A percentile compares a stretch with the other conserved stretches of the same genome.
Conservation (phyloP, 2,113 vertebrate species). For the Bolborhynchus lineola region DNA sequence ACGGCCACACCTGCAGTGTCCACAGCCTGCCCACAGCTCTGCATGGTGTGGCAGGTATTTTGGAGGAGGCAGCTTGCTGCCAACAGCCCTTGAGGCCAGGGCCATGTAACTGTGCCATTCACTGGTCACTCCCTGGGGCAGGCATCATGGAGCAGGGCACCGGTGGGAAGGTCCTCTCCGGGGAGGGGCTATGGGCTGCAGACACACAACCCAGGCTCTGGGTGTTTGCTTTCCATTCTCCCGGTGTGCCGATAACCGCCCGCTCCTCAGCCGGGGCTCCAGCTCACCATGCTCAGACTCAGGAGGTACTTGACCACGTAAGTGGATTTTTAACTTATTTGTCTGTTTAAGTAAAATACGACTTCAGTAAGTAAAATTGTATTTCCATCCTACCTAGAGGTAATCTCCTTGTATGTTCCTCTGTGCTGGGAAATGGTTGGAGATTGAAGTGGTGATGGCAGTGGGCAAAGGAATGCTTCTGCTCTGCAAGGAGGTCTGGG, state of each 20-base stretch:
- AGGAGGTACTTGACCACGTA: conserved; percentile 44
- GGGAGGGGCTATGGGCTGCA: conserved; percentile 16
- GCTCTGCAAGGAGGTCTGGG: background rate
- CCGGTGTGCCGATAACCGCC: background rate
- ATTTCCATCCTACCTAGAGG: background rate
- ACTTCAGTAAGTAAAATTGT: background rate
- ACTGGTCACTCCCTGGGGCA: background rate
- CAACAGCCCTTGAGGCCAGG: background rate
- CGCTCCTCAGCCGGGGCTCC: background rate
- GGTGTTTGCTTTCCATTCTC: conserved; percentile 43
- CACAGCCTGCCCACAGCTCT: accelerated
- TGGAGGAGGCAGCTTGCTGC: background rate
- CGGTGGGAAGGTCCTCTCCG: background rate
- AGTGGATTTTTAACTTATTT: background rate
- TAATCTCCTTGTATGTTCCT: background rate
- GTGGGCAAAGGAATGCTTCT: background rate
- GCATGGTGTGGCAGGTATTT: accelerated
- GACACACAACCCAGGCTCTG: background rate
- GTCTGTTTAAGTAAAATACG: background rate
- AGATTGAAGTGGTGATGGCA: background rate
- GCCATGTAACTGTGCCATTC: background rate
- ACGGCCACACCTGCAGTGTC: accelerated
- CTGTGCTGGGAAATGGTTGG: background rate
- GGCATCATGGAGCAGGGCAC: background rate
- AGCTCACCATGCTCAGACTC: conserved; percentile 57